phyloP scores from a whole-genome alignment of 2,888 invertebrate species.

The Harpalus rufipes region DNA sequence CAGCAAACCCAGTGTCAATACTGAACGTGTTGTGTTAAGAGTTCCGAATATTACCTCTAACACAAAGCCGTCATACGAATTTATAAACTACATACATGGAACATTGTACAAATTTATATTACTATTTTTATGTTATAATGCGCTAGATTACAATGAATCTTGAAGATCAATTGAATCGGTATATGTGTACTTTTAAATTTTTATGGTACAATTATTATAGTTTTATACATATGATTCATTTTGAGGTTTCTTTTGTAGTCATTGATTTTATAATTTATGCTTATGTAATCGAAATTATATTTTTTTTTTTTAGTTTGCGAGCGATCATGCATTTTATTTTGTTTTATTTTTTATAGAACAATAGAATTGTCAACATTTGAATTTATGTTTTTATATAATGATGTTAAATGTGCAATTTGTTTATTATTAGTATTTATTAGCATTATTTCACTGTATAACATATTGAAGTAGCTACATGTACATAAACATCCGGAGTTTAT shows the following conservation, averaged over 20 bases:
- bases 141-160: constrained; percentile 38
- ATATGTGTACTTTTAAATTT: constrained; percentile 34
- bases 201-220: constrained; percentile 34
- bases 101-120: constrained; percentile 67
- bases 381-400: constrained; percentile 66
- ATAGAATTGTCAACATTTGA: constrained; percentile 61
- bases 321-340: constrained; percentile 57
- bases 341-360: constrained; percentile 62
- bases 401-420: constrained; percentile 67
- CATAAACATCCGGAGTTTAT: constrained; percentile 62
- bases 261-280: constrained; percentile 57
- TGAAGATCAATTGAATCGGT: constrained; percentile 35
- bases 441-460: constrained; percentile 66
- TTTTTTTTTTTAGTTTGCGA: constrained; percentile 63
- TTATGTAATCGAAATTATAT: constrained; percentile 49
- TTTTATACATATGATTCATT: constrained; percentile 39
- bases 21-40: constrained; percentile 17
- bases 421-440: constrained; percentile 67
- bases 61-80: constrained; percentile 46
- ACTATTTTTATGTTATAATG: constrained; percentile 50
- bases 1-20: constrained; percentile 45
- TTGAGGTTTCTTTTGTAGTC: constrained; percentile 20
- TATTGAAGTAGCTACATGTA: constrained; percentile 61
- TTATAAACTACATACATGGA: constrained; percentile 60
- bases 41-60: constrained; percentile 42